Evolutionary conservation across 2,797 vertebrate species (phyloP), one percentile per base, ranked within the genome.

Genomic region (Acanthopagrus latus): DNA sequence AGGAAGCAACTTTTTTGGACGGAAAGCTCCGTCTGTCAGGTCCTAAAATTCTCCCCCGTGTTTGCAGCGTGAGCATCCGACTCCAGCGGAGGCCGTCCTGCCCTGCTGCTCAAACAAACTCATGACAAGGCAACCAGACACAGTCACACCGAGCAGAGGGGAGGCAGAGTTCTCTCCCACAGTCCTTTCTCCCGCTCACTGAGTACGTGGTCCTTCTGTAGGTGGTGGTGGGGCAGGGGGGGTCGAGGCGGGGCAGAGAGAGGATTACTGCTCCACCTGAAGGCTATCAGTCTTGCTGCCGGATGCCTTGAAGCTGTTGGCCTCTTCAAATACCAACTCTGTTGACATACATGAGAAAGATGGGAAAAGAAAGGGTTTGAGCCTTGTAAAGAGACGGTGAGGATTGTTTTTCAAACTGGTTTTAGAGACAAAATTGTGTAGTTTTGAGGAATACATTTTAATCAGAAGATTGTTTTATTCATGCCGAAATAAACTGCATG

Each of bases 291-390:
- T 95, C 94, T 96, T 93, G 87, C 91, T 93, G 85, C 95, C 95
- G 0, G 96, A 93, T 38, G 95, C 94, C 93, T 97, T 97, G 93
- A 97, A 96, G 94, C 97, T 96, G 85, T 93, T 95, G 75, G 97
- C 97, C 89, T 99, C 98, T 89, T 96, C 96, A 59, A 99, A 99
- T 41, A 98, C 97, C 89, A 99, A 94, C 89, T 98, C 98, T 99
- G 91, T 38, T 41, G 6, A 77, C 14, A 76, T 0, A 60, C 0
- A 55, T 0, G 29, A 16, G 12, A 72, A 47, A 68, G 7, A 47
- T 16, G 78, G 25, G 41, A 51, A 48, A 63, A 21, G 7, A 56
- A 17, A 5, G n/a, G 29, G 25, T 65, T 7, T 25, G 25, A 54
- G 3, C 16, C 44, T 14, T 59, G 27, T 27, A 33, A 43, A 67